These are phyloP conservation scores for Varanus komodoensis DNA, from an alignment of 2,113 vertebrate species.

Conservation along the genomic window DNA sequence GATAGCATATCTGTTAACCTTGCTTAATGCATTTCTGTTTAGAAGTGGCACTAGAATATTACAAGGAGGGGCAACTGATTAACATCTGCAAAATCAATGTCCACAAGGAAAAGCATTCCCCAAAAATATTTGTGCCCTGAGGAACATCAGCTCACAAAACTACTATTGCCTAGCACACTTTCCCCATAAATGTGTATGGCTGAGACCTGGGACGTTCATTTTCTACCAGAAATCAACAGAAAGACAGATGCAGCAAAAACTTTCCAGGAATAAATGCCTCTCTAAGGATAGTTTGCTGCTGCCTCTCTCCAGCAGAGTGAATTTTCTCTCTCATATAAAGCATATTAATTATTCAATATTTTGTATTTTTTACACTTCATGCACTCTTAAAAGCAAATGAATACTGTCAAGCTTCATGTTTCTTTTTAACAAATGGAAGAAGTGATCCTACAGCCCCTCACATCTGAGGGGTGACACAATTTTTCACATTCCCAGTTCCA, in stretches of 20 bases:
- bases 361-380: neutral
- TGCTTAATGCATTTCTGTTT: neutral
- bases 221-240: neutral
- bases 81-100: neutral
- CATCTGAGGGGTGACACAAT: neutral
- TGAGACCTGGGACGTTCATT: neutral
- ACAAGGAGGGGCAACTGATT: neutral
- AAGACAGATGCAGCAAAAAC: constrained; percentile 2
- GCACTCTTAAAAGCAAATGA: neutral
- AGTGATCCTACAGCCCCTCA: neutral
- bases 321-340: neutral
- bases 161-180: neutral
- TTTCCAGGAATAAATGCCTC: constrained; percentile 2
- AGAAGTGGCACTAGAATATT: neutral
- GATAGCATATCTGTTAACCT: neutral
- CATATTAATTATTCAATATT: neutral
- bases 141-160: neutral
- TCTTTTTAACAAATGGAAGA: neutral
- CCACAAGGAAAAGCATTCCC: neutral
- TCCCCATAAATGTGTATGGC: neutral
- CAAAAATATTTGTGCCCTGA: neutral
- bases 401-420: constrained; percentile 14
- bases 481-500: neutral
- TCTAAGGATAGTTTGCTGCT: neutral
- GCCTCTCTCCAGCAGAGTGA: neutral